A percentile compares a stretch with the other conserved stretches of the same genome.
phyloP scores from a whole-genome alignment of 1,140 invertebrate species.

The Neuroterus valhalla region DNA sequence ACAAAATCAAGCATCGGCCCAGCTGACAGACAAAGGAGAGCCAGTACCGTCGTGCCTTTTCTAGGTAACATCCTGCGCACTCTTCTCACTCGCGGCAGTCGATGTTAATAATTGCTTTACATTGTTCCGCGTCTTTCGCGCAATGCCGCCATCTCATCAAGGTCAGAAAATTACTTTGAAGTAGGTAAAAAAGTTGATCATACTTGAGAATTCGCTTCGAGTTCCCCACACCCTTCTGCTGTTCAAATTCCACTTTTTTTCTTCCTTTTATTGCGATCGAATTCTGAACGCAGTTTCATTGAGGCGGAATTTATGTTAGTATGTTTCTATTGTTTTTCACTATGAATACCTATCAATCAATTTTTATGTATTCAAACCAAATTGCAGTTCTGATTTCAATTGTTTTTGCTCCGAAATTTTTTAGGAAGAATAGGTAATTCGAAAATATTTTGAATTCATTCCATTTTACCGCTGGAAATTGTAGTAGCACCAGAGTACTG shows the following conservation, averaged over 20 bases:
- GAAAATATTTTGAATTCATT: no score
- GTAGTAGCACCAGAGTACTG: no score
- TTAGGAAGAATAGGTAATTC: no score
- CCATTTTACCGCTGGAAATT: no score
- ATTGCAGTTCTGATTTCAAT: no score
- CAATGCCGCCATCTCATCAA: conserved; percentile 2
- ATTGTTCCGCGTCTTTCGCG: conserved; percentile 27
- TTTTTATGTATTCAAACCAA: no score
- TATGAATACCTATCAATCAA: no score
- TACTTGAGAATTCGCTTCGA: background rate
- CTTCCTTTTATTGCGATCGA: background rate
- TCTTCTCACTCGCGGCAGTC: conserved; percentile 7
- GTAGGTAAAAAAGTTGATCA: conserved; percentile 19
- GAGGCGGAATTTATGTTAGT: no score
- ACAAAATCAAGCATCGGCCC: conserved; percentile 35
- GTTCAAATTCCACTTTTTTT: conserved; percentile 7
- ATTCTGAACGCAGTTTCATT: background rate
- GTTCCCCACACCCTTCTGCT: conserved; percentile 4
- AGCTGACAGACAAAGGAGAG: conserved; percentile 27
- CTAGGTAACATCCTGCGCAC: conserved; percentile 4
- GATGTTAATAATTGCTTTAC: conserved; percentile 27
- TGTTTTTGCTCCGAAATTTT: no score
- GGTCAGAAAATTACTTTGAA: conserved; percentile 11
- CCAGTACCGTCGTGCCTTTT: conserved; percentile 5
- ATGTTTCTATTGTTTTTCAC: no score